Percentiles rank a stretch among this genome's conserved stretches.
phyloP scores from a whole-genome alignment of 2,888 invertebrate genomes.

The Cosmia pyralina region DNA sequence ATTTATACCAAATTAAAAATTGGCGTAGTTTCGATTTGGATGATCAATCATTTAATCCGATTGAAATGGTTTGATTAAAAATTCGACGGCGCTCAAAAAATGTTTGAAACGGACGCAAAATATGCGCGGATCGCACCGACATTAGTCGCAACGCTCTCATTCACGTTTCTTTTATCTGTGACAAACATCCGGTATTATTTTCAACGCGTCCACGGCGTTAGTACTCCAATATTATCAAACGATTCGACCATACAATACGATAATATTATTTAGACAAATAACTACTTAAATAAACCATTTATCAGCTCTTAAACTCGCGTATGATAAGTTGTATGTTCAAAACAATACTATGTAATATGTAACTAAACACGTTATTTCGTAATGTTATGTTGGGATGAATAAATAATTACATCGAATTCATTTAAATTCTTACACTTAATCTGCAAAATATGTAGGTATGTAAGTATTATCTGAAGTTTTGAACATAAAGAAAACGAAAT shows the following conservation, averaged over 20 bases:
- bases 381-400: conserved; percentile 62
- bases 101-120: conserved; percentile 63
- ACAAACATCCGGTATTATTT: conserved; percentile 86
- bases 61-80: conserved; percentile 6
- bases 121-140: conserved; percentile 67
- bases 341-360: conserved; percentile 76
- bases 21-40: not conserved
- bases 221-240: conserved; percentile 77
- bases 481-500: conserved; percentile 61
- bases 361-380: conserved; percentile 75
- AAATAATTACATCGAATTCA: conserved; percentile 34
- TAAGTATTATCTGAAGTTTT: conserved; percentile 59
- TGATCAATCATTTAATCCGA: not conserved
- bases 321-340: conserved; percentile 77
- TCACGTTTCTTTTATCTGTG: conserved; percentile 84
- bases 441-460: conserved; percentile 10
- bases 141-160: conserved; percentile 72
- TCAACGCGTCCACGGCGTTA: conserved; percentile 74
- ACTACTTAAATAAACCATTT: conserved; percentile 77
- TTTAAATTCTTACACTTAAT: conserved; percentile 45
- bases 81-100: conserved; percentile 11
- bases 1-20: not conserved
- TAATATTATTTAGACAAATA: conserved; percentile 80
- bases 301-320: conserved; percentile 77
- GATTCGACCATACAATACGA: conserved; percentile 76